Evolutionary conservation across 2,797 vertebrate species (phyloP), one percentile per base, ranked within the genome.

Genomic region (Calcarius lapponicus): DNA sequence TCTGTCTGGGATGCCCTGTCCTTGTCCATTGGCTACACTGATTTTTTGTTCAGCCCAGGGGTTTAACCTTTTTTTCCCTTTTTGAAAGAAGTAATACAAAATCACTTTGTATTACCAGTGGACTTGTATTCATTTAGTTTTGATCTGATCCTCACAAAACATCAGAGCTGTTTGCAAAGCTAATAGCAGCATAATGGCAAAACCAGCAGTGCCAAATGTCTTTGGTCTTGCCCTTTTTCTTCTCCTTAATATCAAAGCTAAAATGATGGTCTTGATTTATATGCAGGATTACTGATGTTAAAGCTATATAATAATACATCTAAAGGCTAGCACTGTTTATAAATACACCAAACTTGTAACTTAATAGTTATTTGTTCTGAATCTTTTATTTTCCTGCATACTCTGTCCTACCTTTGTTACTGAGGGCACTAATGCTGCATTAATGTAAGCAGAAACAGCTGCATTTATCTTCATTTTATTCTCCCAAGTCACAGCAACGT

Each of bases 391-490:
- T 62, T 19, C 58, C 45, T 74, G 22, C 11, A 7, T 67, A 22
- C 47, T 73, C 31, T 34, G 11, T 83, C 60, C 51, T 95, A 42
- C 75, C 81, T 86, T 92, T 94, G 32, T 89, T 95, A 76, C 38
- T 82, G 29, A 61, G 80, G 67, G 71, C 88, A 90, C 60, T 93
- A 95, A 86, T 79, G 73, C 60, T 89, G 65, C 89, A 64, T 73
- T 96, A 86, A 84, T 69, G 36, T 56, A 65, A 69, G 86, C 79
- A 93, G 83, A 70, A 91, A 82, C 79, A 76, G 54, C 78, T 88
- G 70, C 88, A 79, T 93, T 92, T 92, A 43, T 93, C 82, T 92
- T 91, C 6, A 54, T 92, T 93, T 91, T 90, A 66, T 84, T 83
- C 69, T 92, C 90, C 71, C 75, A 95, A 88, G 80, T 93, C 75